Evolutionary conservation across 2,888 invertebrate species (phyloP).

Genomic region (Trilocha varians): DNA sequence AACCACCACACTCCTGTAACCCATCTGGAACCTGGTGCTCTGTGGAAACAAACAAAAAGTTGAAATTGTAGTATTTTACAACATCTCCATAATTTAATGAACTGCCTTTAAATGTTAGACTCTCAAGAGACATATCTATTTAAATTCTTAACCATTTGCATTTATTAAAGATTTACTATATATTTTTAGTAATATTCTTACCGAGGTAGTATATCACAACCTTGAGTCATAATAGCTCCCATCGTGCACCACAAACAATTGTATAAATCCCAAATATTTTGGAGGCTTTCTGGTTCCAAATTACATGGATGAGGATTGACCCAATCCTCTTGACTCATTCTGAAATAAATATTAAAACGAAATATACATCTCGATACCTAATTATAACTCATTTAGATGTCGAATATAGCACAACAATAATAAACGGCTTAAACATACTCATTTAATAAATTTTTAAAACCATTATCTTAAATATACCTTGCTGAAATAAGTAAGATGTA

Average conservation of each 20-base stretch:
- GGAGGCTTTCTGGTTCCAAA: slow-evolving; percentile 84
- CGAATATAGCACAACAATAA: too few species aligned
- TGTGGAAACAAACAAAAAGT: slow-evolving; percentile 28
- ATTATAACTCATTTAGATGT: too few species aligned
- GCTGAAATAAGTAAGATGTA: slow-evolving; percentile 87
- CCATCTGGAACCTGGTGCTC: slow-evolving; percentile 91
- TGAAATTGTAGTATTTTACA: neutral
- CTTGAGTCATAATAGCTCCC: slow-evolving; percentile 93
- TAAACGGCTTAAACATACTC: too few species aligned
- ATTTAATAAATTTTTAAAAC: too few species aligned
- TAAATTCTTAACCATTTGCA: too few species aligned
- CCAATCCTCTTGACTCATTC: slow-evolving; percentile 93
- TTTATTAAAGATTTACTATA: neutral
- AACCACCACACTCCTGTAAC: slow-evolving; percentile 95
- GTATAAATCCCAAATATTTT: slow-evolving; percentile 88
- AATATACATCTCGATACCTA: too few species aligned
- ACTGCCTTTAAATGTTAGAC: too few species aligned
- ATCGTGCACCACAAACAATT: slow-evolving; percentile 96
- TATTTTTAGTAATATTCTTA: slow-evolving; percentile 39
- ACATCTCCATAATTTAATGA: too few species aligned
- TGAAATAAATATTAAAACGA: slow-evolving; percentile 32
- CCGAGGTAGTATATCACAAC: slow-evolving; percentile 94
- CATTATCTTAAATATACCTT: slow-evolving; percentile 53
- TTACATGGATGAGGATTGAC: slow-evolving; percentile 94
- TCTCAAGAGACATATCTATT: too few species aligned